Base-by-base conservation (phyloP, 2,113 vertebrate genomes). In the Apaloderma vittatum region DNA sequence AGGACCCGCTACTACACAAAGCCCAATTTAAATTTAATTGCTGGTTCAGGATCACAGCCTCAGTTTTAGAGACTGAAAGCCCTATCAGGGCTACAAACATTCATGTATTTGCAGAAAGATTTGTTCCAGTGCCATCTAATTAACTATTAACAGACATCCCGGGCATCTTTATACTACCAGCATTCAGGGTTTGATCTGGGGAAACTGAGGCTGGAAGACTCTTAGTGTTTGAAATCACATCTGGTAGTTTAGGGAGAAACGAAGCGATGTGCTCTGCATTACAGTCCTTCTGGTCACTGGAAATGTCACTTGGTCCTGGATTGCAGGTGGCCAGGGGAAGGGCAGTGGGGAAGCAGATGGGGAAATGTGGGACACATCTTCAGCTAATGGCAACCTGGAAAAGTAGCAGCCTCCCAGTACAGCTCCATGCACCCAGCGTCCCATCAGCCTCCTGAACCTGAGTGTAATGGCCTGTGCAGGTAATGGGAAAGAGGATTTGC, bases 11-110 rank as follows among this genome's bases (percentile, higher is more conserved):
- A 30, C 30, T 66, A n/a, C 21, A 74, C 17, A 73, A 81, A 86
- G 23, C 34, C 59, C 74, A 76, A n/a, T 91, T 90, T 73, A 88
- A 73, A 72, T 73, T 51, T 81, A 94, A 74, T 93, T 87, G 24
- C 46, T 79, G 48, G 9, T 30, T 70, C 26, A 66, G 49, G 58
- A 55, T 78, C 71, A 78, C 40, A 87, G n/a, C n/a, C 54, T 45
- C 40, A 27, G 37, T 72, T 90, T 82, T 73, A 79, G 1, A 2
- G 37, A 27, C 15, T 74, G 51, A 40, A 75, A 59, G 48, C 32
- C 40, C 45, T 26, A 45, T 52, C 34, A 57, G 37, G 62, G 23
- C 46, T 59, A 24, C 37, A 71, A 62, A 59, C 36, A 57, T 36
- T 15, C 19, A 34, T 2, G 6, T 34, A 18, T 32, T 86, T 77